phyloP scores from a whole-genome alignment of 2,888 invertebrate species.

The Alentia gelatinosa region DNA sequence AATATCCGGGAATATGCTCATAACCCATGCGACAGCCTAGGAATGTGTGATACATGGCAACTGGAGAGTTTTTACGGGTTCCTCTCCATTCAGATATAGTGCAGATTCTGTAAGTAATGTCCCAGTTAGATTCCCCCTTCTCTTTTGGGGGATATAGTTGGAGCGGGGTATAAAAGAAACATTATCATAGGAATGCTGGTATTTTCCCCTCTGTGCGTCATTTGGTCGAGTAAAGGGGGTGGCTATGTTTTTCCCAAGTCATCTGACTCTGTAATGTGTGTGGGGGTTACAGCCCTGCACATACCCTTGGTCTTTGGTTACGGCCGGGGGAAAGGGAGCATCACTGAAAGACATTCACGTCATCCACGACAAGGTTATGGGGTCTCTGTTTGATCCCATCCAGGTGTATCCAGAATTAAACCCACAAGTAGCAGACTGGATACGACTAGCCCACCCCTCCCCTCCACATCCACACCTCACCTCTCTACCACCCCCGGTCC shows the following conservation, averaged over 20 bases:
- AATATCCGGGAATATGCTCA: background rate
- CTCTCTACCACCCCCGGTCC: background rate
- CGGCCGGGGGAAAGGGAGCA: too few relatives aligned
- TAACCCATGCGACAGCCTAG: background rate
- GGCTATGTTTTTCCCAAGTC: too few relatives aligned
- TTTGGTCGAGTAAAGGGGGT: background rate
- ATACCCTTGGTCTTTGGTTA: too few relatives aligned
- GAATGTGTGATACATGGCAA: background rate
- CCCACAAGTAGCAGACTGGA: background rate
- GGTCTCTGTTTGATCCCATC: background rate
- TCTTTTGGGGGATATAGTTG: too few relatives aligned
- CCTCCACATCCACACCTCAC: background rate
- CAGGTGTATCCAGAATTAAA: conserved; percentile 1
- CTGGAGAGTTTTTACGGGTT: background rate
- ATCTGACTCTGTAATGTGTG: too few relatives aligned
- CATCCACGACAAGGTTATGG: too few relatives aligned
- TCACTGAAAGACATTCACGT: background rate
- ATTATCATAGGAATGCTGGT: background rate
- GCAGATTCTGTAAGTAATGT: background rate
- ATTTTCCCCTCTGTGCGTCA: background rate
- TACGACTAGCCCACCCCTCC: too few relatives aligned
- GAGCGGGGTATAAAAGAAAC: too few relatives aligned
- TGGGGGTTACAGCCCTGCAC: too few relatives aligned
- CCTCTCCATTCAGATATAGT: background rate
- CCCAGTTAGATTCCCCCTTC: background rate